Percentiles rank a stretch among this genome's conserved stretches.
These are phyloP conservation scores for Charanyca ferruginea DNA, from an alignment of 2,888 invertebrate genomes.

Conservation along the genomic window DNA sequence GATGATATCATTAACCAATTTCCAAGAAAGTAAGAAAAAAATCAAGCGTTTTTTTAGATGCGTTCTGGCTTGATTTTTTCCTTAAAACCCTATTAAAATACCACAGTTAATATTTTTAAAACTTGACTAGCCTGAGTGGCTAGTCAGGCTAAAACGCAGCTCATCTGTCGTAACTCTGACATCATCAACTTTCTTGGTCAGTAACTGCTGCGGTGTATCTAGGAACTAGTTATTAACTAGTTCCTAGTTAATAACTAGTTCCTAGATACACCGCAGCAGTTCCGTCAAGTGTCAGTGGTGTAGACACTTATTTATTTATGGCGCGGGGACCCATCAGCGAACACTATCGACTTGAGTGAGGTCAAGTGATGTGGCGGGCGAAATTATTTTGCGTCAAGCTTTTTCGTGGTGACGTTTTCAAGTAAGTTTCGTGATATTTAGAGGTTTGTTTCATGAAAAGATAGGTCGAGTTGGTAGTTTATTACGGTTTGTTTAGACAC, in stretches of 20 bases:
- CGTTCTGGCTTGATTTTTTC: too few species aligned
- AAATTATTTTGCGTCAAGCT: conserved; percentile 70
- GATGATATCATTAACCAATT: too few species aligned
- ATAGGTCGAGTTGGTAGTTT: conserved; percentile 19
- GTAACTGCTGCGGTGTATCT: too few species aligned
- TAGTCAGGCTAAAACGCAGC: too few species aligned
- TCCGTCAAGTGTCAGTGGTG: conserved; percentile 66
- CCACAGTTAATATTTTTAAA: too few species aligned
- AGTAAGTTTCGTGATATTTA: conserved; percentile 46
- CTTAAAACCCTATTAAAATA: too few species aligned
- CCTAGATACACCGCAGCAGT: conserved; percentile 34
- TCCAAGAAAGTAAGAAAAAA: too few species aligned
- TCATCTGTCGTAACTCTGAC: not conserved
- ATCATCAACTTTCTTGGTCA: conserved; percentile 18
- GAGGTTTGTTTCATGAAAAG: conserved; percentile 34
- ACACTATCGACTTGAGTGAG: conserved; percentile 73
- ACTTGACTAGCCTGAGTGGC: too few species aligned
- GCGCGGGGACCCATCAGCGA: conserved; percentile 67
- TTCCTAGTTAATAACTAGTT: conserved; percentile 9
- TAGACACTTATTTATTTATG: conserved; percentile 77
- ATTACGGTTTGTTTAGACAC: not conserved
- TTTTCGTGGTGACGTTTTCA: conserved; percentile 60
- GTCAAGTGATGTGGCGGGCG: conserved; percentile 72
- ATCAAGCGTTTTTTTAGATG: too few species aligned
- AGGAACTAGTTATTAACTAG: too few species aligned